phyloP scores from a whole-genome alignment of 2,797 vertebrate genomes.

The Neosalanx taihuensis region DNA sequence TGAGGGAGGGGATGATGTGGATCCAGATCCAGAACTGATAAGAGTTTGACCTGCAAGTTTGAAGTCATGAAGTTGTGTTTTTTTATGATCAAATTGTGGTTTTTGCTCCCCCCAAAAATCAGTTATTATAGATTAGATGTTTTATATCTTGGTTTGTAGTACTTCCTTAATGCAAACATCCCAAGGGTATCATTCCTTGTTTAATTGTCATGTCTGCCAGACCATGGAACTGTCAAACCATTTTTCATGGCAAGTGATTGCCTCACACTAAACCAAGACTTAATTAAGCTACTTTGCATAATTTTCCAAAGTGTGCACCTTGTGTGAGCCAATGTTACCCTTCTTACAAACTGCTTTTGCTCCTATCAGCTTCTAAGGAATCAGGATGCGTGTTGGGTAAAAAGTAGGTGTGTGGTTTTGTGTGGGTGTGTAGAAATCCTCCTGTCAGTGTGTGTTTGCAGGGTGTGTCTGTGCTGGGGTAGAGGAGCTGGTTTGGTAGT shows the following conservation, averaged over 20 bases:
- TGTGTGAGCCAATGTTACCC: conserved; percentile 4
- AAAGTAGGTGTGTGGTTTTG: background rate
- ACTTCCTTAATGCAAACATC: background rate
- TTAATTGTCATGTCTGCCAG: background rate
- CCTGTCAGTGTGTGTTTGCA: conserved; percentile 40
- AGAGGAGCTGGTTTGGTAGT: conserved; percentile 49
- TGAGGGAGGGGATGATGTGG: conserved; percentile 44
- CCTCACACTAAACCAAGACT: no score
- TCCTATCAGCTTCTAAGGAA: no score
- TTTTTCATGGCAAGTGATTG: no score
- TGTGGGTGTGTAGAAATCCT: conserved; percentile 7
- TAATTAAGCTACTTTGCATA: background rate
- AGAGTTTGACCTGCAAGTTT: conserved; percentile 21
- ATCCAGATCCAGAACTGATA: conserved; percentile 36
- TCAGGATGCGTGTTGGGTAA: background rate
- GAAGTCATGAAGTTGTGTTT: background rate
- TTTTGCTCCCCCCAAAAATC: background rate
- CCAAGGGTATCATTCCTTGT: background rate
- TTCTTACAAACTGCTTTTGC: background rate
- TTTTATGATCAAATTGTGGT: background rate
- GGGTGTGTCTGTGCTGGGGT: conserved; percentile 67
- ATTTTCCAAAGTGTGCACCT: background rate
- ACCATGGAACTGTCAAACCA: background rate
- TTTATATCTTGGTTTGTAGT: no score
- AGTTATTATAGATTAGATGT: no score